phyloP scores from a whole-genome alignment of 2,888 invertebrate species.

The Coelogynopora nodosa region DNA sequence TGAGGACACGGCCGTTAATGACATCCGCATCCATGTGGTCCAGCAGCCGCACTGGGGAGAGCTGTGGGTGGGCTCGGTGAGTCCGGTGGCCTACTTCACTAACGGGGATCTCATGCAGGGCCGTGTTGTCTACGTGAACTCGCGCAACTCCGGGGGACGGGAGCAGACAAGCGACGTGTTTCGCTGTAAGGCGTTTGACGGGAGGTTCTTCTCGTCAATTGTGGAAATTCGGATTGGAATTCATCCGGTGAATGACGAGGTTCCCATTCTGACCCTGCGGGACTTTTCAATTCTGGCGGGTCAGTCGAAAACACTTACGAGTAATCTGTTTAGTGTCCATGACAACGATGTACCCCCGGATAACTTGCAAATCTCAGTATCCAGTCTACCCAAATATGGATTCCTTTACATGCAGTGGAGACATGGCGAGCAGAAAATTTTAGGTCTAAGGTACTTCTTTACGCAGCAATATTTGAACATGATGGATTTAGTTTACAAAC shows the following conservation, averaged over 20 bases:
- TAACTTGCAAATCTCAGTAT: conserved; percentile 11
- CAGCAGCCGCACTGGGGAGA: conserved; percentile 31
- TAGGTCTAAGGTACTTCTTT: neutral
- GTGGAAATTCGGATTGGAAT: conserved; percentile 25
- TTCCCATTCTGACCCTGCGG: conserved; percentile 15
- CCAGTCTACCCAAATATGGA: conserved; percentile 3
- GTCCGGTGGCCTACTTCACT: neutral
- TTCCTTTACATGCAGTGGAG: conserved; percentile 11
- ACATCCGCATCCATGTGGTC: conserved; percentile 29
- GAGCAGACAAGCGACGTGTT: conserved; percentile 35
- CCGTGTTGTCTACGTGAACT: conserved; percentile 3
- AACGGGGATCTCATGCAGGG: conserved; percentile 21
- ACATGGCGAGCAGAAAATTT: neutral
- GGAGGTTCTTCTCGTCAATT: conserved; percentile 33
- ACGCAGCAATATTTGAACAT: conserved; percentile 33
- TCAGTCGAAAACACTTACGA: neutral
- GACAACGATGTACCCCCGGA: conserved; percentile 35
- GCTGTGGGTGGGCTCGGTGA: neutral
- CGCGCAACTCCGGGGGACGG: neutral
- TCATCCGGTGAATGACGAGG: conserved; percentile 36
- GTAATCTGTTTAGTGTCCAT: neutral
- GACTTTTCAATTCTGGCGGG: conserved; percentile 35
- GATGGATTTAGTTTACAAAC: conserved; percentile 32
- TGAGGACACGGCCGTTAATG: neutral
- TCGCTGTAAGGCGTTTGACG: conserved; percentile 29